Conservation (phyloP, 2,797 vertebrate genomes). For the Melanogrammus aeglefinus region DNA sequence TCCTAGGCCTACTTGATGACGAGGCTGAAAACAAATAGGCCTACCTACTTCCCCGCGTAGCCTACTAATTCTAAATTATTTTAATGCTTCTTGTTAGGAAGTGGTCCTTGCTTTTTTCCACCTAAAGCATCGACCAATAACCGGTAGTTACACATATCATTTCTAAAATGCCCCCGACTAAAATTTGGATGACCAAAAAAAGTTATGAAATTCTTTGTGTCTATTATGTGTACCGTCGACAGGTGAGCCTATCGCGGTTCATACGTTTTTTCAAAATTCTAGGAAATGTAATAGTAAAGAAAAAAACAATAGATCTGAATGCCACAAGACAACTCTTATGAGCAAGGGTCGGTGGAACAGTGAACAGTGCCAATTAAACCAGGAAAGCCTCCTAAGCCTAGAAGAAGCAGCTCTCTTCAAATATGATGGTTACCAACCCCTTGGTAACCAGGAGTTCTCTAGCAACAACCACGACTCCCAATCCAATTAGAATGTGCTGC, state of each 20-base stretch:
- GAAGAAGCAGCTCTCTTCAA: background rate
- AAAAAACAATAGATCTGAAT: background rate
- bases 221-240: background rate
- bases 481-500: constrained; percentile 1
- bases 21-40: no score
- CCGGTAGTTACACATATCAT: no score
- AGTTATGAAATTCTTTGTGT: background rate
- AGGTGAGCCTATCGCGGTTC: background rate
- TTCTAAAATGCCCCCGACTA: background rate
- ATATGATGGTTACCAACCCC: background rate
- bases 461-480: background rate
- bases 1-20: no score
- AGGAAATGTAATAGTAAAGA: background rate
- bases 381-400: background rate
- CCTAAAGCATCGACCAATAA: no score
- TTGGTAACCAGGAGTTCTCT: background rate
- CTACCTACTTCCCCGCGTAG: no score
- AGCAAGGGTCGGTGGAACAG: background rate
- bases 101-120: no score
- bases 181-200: background rate
- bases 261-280: background rate
- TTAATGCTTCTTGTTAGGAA: no score
- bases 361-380: background rate
- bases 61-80: no score
- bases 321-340: background rate